Base-by-base conservation (phyloP, 2,888 invertebrate genomes). In the Rhagophthalmus giganteus region DNA sequence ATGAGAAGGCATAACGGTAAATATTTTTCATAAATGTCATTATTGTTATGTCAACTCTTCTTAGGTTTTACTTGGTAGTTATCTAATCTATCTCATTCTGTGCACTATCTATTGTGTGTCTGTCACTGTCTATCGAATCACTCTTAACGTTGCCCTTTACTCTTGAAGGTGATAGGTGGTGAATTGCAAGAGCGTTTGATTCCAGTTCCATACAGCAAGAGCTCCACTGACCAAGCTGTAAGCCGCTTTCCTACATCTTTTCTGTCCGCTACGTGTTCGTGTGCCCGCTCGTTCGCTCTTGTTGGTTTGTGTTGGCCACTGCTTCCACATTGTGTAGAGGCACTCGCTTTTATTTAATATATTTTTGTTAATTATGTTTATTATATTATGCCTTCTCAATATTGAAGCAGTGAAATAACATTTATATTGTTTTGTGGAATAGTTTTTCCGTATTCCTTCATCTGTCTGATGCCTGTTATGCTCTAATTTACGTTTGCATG, bases 161-260 rank as follows among this genome's bases (percentile, higher is more conserved):
- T 88, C 85, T 89, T 91, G 87, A 92, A 96, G 96, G 95, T 96
- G 88, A 96, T 96, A 91, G 95, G 95, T 89, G 96, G 96, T 84
- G 94, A 95, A 86, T 94, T 94, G 86, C 94, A 95, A 88, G 95
- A 95, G 86, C 93, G 95, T 84, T 92, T 96, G 89, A 95, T 96
- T 82, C 94, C 96, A 82, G 95, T 96, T 82, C 96, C 95, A 81
- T 95, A 95, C 90, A 95, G 95, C 94, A 95, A 95, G 91, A 94
- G 93, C 82, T 94, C 94, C 82, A 96, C 95, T 84, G 96, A 96
- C 87, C 96, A 96, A 91, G 95, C 95, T 93, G 96, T 96, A 96
- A 96, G 96, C 88, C 81, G 81, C 83, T 83, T 81, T 81, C 78
- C 76, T 76, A 76, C 74, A 76, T 75, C 76, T 76, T 74, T 52